phyloP scores from a whole-genome alignment of 2,888 invertebrate species.

The Nomada ruficornis region DNA sequence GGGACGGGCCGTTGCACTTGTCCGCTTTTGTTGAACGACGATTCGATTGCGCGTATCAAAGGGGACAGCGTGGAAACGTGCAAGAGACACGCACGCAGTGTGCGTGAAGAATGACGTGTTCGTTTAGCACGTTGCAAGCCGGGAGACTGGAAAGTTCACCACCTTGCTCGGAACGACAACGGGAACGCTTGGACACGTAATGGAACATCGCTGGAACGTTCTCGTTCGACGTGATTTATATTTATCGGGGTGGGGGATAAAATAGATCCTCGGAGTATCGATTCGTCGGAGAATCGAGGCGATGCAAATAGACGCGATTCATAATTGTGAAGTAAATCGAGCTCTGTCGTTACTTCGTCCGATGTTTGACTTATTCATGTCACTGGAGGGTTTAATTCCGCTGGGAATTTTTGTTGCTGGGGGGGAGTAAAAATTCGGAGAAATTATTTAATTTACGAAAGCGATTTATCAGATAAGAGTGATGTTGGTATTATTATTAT shows the following conservation, averaged over 20 bases:
- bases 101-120: slow-evolving; percentile 50
- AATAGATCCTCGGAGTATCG: background rate
- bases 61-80: slow-evolving; percentile 29
- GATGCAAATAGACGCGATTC: background rate
- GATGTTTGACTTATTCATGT: too few relatives aligned
- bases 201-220: slow-evolving; percentile 14
- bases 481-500: too few relatives aligned
- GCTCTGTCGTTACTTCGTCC: too few relatives aligned
- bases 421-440: too few relatives aligned
- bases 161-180: slow-evolving; percentile 44
- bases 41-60: slow-evolving; percentile 34
- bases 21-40: background rate
- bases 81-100: slow-evolving; percentile 11
- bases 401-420: too few relatives aligned
- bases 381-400: too few relatives aligned
- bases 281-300: too few relatives aligned
- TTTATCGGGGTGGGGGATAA: background rate
- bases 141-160: slow-evolving; percentile 42
- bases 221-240: slow-evolving; percentile 21
- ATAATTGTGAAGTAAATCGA: background rate
- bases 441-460: too few relatives aligned
- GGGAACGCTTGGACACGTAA: slow-evolving; percentile 39
- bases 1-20: background rate
- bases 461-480: too few relatives aligned
- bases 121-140: slow-evolving; percentile 27